These are phyloP conservation scores for Dermolepida albohirtum DNA, from an alignment of 2,888 invertebrate species.

Conservation along the genomic window DNA sequence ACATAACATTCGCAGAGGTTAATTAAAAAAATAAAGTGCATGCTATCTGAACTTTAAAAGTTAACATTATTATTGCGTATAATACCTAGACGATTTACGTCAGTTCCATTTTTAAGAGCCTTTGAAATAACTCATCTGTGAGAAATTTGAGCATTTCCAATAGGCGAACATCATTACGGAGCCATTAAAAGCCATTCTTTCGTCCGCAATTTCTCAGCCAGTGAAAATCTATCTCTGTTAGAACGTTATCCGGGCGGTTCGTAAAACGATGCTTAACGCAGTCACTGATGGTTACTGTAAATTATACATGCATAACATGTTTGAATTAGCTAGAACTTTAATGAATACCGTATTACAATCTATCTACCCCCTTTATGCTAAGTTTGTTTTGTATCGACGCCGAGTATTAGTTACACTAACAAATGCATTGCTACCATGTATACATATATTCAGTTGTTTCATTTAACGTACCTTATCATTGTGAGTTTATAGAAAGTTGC, in stretches of 20 bases:
- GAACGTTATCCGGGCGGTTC: not conserved
- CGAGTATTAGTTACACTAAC: slow-evolving; percentile 15
- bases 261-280: not conserved
- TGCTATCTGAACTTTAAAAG: too few species aligned
- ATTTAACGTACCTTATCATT: slow-evolving; percentile 4
- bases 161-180: too few species aligned
- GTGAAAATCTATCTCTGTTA: not conserved
- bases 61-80: too few species aligned
- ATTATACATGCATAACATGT: slow-evolving; percentile 1
- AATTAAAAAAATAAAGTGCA: too few species aligned
- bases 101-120: too few species aligned
- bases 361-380: not conserved
- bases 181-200: too few species aligned
- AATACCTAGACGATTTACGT: too few species aligned
- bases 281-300: not conserved
- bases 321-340: slow-evolving; percentile 2
- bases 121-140: too few species aligned
- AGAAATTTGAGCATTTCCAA: too few species aligned
- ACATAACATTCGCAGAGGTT: too few species aligned
- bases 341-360: slow-evolving; percentile 1
- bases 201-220: too few species aligned
- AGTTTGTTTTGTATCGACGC: slow-evolving; percentile 25
- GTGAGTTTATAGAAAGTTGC: not conserved
- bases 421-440: slow-evolving; percentile 14
- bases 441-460: not conserved